phyloP scores from a whole-genome alignment of 1,140 invertebrate genomes.

The Batillaria attramentaria region DNA sequence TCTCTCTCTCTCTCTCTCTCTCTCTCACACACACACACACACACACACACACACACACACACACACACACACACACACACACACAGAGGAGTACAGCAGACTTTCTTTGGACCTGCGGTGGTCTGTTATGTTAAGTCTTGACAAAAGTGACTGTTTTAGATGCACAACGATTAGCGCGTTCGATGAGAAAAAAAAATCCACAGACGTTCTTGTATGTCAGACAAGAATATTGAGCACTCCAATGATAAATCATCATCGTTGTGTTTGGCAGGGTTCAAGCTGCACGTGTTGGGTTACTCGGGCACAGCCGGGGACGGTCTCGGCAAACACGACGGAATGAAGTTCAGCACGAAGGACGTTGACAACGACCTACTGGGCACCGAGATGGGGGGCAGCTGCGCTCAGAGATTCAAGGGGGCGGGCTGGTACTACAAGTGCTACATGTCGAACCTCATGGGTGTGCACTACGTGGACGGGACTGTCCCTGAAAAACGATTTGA shows the following conservation, averaged over 20 bases:
- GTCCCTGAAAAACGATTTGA: slow-evolving; percentile 66
- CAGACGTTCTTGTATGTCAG: neutral
- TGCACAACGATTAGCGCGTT: too few relatives aligned
- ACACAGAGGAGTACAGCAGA: neutral
- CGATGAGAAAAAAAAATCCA: neutral
- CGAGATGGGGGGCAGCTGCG: slow-evolving; percentile 66
- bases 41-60: neutral
- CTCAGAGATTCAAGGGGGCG: slow-evolving; percentile 71
- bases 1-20: too few relatives aligned
- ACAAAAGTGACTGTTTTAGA: too few relatives aligned
- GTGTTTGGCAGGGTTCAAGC: neutral
- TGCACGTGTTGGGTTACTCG: slow-evolving; percentile 30
- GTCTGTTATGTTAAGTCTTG: neutral
- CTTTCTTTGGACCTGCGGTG: neutral
- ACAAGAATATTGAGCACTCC: neutral
- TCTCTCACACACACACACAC: too few relatives aligned
- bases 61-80: neutral
- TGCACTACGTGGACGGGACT: slow-evolving; percentile 71
- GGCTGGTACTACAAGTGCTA: slow-evolving; percentile 81
- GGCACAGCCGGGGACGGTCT: slow-evolving; percentile 74
- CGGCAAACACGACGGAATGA: slow-evolving; percentile 74
- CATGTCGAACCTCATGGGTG: slow-evolving; percentile 77
- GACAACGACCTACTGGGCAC: slow-evolving; percentile 74
- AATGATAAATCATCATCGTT: neutral
- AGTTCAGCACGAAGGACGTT: slow-evolving; percentile 77